phyloP scores from a whole-genome alignment of 2,888 invertebrate genomes.

The Synanthedon myopaeformis region DNA sequence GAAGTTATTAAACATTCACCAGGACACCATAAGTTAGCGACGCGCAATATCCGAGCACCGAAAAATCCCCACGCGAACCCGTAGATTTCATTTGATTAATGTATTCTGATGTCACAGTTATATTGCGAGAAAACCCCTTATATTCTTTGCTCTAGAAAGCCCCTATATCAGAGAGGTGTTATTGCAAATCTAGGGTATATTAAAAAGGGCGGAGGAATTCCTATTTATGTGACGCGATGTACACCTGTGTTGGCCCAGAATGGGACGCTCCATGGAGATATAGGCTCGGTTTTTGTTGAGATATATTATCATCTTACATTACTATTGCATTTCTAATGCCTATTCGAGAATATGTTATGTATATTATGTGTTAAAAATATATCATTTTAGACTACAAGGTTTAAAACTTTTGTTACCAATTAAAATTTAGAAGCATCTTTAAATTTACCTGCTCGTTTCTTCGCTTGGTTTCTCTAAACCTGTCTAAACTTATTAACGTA shows the following conservation, averaged over 20 bases:
- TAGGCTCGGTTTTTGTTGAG: conserved; percentile 11
- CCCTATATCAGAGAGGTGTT: conserved; percentile 49
- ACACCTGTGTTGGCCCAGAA: conserved; percentile 36
- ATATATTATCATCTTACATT: not conserved
- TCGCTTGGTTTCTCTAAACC: too few species aligned
- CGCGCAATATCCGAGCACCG: conserved; percentile 47
- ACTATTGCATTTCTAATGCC: not conserved
- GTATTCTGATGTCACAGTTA: conserved; percentile 60
- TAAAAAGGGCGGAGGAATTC: conserved; percentile 50
- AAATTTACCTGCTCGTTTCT: too few species aligned
- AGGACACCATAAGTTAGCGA: conserved; percentile 48
- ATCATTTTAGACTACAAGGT: not conserved
- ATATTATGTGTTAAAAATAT: not conserved
- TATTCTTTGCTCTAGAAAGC: conserved; percentile 33
- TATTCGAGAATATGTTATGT: not conserved
- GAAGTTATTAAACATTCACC: conserved; percentile 33
- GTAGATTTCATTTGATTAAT: conserved; percentile 53
- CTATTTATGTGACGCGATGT: conserved; percentile 45
- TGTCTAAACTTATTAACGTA: too few species aligned
- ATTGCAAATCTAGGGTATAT: conserved; percentile 66
- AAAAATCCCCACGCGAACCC: conserved; percentile 34
- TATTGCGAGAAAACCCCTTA: conserved; percentile 47
- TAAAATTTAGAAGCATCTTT: not conserved
- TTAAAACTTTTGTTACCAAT: not conserved
- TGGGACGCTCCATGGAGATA: conserved; percentile 17